These are phyloP conservation scores for Agrochola circellaris DNA, from an alignment of 2,888 invertebrate species.

Conservation along the genomic window DNA sequence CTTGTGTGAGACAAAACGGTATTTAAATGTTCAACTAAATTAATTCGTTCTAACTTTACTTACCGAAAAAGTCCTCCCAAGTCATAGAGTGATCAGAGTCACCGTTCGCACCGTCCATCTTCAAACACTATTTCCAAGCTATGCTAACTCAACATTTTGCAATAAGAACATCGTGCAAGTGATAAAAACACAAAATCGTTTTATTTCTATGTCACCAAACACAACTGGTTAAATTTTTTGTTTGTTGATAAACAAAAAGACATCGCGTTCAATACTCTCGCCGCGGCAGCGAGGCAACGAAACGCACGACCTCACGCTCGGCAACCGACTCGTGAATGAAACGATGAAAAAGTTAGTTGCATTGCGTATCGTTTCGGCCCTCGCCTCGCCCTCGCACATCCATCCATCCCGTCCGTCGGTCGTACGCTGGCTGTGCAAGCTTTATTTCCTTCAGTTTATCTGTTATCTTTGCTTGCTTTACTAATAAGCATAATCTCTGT, in stretches of 20 bases:
- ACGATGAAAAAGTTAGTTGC: constrained; percentile 60
- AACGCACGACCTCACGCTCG: constrained; percentile 73
- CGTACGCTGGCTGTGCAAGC: constrained; percentile 22
- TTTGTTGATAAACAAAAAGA: constrained; percentile 87
- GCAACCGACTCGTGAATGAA: constrained; percentile 77
- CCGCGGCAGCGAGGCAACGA: constrained; percentile 65
- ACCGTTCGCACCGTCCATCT: constrained; percentile 89
- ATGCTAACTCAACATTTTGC: constrained; percentile 76
- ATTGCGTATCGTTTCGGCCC: constrained; percentile 41
- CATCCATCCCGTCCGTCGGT: constrained; percentile 24
- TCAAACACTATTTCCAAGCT: constrained; percentile 76
- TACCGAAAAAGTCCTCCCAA: constrained; percentile 94
- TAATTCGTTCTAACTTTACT: constrained; percentile 72
- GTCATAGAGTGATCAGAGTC: constrained; percentile 93
- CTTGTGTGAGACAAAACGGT: constrained; percentile 1
- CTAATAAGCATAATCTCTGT: constrained; percentile 48
- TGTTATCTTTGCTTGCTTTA: constrained; percentile 55
- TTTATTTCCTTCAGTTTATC: constrained; percentile 37
- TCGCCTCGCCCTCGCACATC: constrained; percentile 14
- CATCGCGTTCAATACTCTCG: constrained; percentile 77
- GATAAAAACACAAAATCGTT: constrained; percentile 68
- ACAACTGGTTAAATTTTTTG: constrained; percentile 70
- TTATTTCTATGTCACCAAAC: constrained; percentile 75
- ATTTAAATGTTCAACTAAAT: constrained; percentile 17
- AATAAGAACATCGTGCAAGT: constrained; percentile 57